Evolutionary conservation across 2,888 invertebrate species (phyloP), one percentile per base, ranked within the genome.

Genomic region (Arge pagana): DNA sequence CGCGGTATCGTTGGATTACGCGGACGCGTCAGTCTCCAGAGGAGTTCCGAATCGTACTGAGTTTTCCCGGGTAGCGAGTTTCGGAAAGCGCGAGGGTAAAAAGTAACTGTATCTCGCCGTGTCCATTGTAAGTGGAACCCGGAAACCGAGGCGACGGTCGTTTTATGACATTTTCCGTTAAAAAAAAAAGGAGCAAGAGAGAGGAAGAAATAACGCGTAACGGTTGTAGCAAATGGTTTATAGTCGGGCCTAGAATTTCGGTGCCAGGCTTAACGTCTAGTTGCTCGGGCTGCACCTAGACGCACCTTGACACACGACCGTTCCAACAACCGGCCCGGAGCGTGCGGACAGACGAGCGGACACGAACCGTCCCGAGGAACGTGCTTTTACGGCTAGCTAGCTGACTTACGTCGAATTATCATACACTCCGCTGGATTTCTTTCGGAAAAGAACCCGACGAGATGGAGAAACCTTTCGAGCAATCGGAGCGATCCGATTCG

Each of bases 131-230:
- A 58, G 59, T 48, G 37, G 19, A 31, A 8, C 30, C 19, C 39
- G 50, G 52, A 30, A 48, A 58, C 59, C 8, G 24, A 40, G 26
- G 21, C 11, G 54, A 50, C 58, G 58, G 54, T 50, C 64, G 59
- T 56, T 71, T 71, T 71, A 70, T 56, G 68, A 71, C 68, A 63
- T 63, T 62, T 66, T 63, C 59, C 60, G 56, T 55, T 41, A 35
- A 52, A 52, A 52, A 52, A 52, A 19, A 30, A 18, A 37, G 24
- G n/a, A 35, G 4, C 26, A 42, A n/a, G n/a, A 35, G 8, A 15
- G 2, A 35, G 18, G 8, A 41, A 30, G 11, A 42, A 42, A 16
- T 45, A 45, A 45, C 45, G 45, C 45, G 45, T 31, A 33, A 23
- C 35, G 16, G 33, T 33, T 45, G 33, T 45, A n/a, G 28, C 28